Evolutionary conservation across 2,797 vertebrate species (phyloP).

Genomic region (Vultur gryphus): DNA sequence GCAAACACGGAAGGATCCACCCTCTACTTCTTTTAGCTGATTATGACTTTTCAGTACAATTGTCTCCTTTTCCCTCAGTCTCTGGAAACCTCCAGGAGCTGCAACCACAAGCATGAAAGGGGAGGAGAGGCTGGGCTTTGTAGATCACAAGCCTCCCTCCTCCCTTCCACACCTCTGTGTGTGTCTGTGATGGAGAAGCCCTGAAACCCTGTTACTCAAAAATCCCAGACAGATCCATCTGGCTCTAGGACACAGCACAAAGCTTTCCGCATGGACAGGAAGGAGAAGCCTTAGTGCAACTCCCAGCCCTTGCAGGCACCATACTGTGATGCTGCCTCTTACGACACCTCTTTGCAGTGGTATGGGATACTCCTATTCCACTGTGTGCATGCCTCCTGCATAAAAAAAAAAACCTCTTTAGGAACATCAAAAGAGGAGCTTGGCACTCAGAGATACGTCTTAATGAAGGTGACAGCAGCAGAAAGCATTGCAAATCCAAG

Average conservation of each 20-base stretch:
- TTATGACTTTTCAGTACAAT: not conserved
- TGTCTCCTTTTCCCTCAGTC: not conserved
- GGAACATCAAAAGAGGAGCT: not conserved
- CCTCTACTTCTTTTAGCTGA: not conserved
- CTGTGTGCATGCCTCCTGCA: not conserved
- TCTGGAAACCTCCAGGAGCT: not conserved
- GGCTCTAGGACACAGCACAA: not conserved
- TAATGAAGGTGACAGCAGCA: conserved; percentile 26
- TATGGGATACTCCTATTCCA: not conserved
- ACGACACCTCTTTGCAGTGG: not conserved
- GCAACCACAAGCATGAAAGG: not conserved
- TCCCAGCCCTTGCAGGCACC: not conserved
- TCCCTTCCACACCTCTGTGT: not conserved
- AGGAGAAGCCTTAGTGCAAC: not conserved
- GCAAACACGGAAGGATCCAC: not conserved
- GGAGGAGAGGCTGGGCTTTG: not conserved
- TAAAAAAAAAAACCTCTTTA: not conserved
- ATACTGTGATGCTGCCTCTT: not conserved
- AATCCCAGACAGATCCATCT: not conserved
- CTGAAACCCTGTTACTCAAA: not conserved
- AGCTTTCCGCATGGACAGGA: not conserved
- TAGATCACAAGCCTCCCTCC: not conserved
- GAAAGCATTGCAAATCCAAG: conserved; percentile 1
- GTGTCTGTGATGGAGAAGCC: not conserved
- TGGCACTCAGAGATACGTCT: not conserved